Base-by-base conservation (phyloP, 2,888 invertebrate genomes). In the Drosophila niveifrons region DNA sequence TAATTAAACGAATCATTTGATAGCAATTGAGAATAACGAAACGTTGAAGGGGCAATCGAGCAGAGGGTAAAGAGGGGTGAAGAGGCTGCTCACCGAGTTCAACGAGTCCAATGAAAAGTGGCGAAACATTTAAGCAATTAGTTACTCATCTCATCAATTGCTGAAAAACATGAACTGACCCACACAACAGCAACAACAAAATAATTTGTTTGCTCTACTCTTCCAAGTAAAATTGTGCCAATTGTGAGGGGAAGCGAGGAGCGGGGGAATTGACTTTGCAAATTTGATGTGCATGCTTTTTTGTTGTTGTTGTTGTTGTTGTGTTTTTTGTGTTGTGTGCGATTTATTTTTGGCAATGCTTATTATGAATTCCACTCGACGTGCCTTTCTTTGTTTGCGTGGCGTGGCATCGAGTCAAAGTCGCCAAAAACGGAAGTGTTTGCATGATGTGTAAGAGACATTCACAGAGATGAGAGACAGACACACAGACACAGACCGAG, bases 391-490 rank as follows among this genome's bases (percentile, higher is more conserved):
- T 68, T 66, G 41, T 43, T 52, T 61, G 57, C 65, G 34, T 10
- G 9, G 3, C 3, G 51, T 44, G 57, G 15, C 66, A 61, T 46
- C 52, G 36, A 48, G 44, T 48, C 69, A 66, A 72, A 68, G 29
- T 43, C 52, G 29, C 39, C 52, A 66, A 86, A 86, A 88, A 76
- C 85, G 85, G 85, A 86, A 86, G 83, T 88, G 84, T 78, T 88
- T 86, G 78, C 59, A 65, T 59, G 84, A 81, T 88, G 88, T 86
- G 88, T 88, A 88, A 88, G 79, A 81, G 61, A 51, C 23, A 23
- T 36, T 44, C 65, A n/a, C 58, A 29, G 28, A 23, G 34, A 29
- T 7, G 10, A 34, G n/a, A 43, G 9, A 1, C 28, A 28, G 17
- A 13, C 1, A 2, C 15, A 29, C 36, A n/a, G 23, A 29, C 29